Evolutionary conservation across 2,113 vertebrate species (phyloP).

Genomic region (Chamaetylas fuelleborni): DNA sequence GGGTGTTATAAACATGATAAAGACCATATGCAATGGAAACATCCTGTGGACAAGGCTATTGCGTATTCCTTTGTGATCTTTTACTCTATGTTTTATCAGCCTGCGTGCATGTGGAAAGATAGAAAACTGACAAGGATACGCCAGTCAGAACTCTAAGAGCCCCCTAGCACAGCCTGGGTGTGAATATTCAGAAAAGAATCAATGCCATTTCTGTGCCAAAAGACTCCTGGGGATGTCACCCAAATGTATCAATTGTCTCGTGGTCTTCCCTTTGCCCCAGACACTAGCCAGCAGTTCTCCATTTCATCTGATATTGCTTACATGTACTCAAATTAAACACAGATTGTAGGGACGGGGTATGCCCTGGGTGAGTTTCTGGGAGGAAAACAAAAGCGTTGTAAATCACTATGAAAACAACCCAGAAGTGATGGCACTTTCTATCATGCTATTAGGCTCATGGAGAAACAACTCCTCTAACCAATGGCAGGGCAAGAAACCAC

Average conservation of each 20-base stretch:
- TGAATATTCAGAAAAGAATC: slow-evolving; percentile 8
- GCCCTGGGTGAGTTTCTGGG: not conserved
- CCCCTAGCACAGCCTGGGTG: not conserved
- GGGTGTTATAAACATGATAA: not conserved
- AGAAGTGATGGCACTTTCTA: not conserved
- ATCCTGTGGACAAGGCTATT: not conserved
- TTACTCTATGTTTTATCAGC: not conserved
- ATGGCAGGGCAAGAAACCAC: not conserved
- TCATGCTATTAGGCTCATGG: not conserved
- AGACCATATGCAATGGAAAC: not conserved
- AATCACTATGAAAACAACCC: not conserved
- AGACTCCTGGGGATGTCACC: not conserved
- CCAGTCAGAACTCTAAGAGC: not conserved
- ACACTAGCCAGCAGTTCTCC: slow-evolving; percentile 30
- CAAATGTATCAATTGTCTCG: not conserved
- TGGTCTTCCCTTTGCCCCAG: not conserved
- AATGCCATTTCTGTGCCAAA: slow-evolving; percentile 8
- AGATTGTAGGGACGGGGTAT: not conserved
- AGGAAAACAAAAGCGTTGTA: not conserved
- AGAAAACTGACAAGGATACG: not conserved
- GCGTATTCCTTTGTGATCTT: not conserved
- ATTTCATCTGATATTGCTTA: not conserved
- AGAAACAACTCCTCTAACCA: not conserved
- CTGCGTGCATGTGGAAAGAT: not conserved
- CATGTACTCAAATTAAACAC: slow-evolving; percentile 21